Conservation (phyloP, 2,797 vertebrate genomes). For the Nyctalus aviator region DNA sequence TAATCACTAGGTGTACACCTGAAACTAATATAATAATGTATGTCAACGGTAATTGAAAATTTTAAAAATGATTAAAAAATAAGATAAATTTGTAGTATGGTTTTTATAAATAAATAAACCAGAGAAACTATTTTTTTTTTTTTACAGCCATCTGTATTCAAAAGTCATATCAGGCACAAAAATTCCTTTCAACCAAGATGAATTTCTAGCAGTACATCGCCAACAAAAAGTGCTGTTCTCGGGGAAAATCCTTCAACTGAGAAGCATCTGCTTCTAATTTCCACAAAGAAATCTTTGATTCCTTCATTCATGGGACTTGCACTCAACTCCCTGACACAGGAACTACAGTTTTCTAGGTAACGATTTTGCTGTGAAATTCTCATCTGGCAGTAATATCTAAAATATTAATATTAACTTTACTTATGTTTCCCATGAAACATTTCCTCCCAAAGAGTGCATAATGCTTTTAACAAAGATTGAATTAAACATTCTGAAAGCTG, state of each 20-base stretch:
- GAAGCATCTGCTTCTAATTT: conserved; percentile 96
- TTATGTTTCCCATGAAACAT: conserved; percentile 34
- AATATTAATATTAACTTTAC: conserved; percentile 45
- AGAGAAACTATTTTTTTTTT: conserved; percentile 29
- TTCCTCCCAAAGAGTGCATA: neutral
- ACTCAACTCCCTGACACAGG: conserved; percentile 56
- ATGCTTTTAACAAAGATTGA: conserved; percentile 40
- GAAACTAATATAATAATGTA: neutral
- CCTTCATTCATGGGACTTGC: conserved; percentile 66
- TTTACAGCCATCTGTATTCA: conserved; percentile 54
- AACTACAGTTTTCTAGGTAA: conserved; percentile 55
- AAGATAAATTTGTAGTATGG: neutral
- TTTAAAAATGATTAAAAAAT: neutral
- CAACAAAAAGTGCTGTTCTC: conserved; percentile 90
- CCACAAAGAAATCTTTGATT: conserved; percentile 89
- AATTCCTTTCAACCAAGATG: conserved; percentile 81
- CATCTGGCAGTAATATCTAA: conserved; percentile 35
- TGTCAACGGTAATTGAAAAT: neutral
- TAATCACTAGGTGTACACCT: neutral
- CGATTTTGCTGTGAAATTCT: conserved; percentile 60
- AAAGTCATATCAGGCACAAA: conserved; percentile 78
- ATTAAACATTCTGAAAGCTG: conserved; percentile 21
- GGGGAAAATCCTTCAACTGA: conserved; percentile 90
- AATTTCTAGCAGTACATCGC: conserved; percentile 81
- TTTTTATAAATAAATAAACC: conserved; percentile 17